Conservation (phyloP, 1,140 invertebrate genomes). For the Drosophila teissieri region DNA sequence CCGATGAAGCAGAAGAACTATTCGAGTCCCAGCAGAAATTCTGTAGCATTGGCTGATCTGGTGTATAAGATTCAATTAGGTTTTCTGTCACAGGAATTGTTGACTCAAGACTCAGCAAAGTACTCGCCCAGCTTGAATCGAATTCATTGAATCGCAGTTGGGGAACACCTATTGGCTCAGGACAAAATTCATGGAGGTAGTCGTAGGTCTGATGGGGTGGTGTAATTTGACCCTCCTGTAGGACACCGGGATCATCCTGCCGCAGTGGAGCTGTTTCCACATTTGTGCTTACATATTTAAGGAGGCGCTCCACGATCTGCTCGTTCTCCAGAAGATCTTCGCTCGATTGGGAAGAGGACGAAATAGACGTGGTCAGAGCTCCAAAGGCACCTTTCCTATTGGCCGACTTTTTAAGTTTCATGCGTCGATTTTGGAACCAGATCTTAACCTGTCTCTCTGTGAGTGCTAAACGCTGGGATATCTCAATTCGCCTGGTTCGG, state of each 20-base stretch:
- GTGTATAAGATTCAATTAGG: neutral
- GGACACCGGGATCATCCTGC: neutral
- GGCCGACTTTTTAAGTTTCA: constrained; percentile 69
- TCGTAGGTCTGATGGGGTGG: constrained; percentile 36
- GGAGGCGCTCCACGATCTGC: constrained; percentile 55
- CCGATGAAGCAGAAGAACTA: constrained; percentile 29
- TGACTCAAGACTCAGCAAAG: constrained; percentile 7
- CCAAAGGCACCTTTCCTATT: constrained; percentile 18
- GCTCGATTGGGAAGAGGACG: neutral
- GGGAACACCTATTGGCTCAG: constrained; percentile 2
- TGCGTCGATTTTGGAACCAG: constrained; percentile 88
- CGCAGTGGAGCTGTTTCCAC: neutral
- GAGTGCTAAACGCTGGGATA: constrained; percentile 89
- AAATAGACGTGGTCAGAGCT: neutral
- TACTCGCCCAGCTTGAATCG: constrained; percentile 16
- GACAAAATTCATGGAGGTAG: constrained; percentile 26
- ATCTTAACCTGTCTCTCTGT: constrained; percentile 96
- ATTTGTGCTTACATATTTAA: constrained; percentile 50
- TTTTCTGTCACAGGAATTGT: neutral
- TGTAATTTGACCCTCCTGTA: constrained; percentile 21
- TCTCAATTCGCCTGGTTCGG: constrained; percentile 91
- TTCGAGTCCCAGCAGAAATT: constrained; percentile 46
- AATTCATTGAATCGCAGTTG: constrained; percentile 10
- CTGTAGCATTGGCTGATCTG: constrained; percentile 2
- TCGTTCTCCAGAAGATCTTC: constrained; percentile 36